A percentile compares a stretch with the other conserved stretches of the same genome.
These are phyloP conservation scores for Toxonevra muliebris DNA, from an alignment of 2,888 invertebrate genomes.

Conservation along the genomic window DNA sequence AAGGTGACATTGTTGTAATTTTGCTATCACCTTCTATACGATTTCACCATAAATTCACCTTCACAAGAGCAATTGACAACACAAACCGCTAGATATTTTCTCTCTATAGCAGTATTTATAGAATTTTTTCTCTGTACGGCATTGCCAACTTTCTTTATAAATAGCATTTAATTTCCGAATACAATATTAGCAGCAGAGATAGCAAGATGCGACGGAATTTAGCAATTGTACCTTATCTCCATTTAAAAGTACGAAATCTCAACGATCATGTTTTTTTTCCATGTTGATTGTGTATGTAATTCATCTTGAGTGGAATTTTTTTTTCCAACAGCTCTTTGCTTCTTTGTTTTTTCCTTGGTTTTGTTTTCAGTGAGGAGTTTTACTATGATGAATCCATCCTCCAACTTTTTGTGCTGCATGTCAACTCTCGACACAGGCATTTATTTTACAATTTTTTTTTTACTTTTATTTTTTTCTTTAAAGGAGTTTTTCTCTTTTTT, in stretches of 20 bases:
- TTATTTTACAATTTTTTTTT: neutral
- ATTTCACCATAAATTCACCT: too few species aligned
- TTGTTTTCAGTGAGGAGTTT: constrained; percentile 6
- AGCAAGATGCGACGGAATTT: too few species aligned
- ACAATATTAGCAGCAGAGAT: too few species aligned
- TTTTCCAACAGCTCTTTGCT: constrained; percentile 4
- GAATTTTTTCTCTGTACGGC: too few species aligned
- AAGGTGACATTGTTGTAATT: too few species aligned
- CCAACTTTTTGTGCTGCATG: neutral
- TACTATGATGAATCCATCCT: constrained; percentile 13
- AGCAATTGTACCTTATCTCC: too few species aligned
- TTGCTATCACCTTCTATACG: too few species aligned
- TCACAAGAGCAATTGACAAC: too few species aligned
- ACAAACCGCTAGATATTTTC: too few species aligned
- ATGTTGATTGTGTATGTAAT: constrained; percentile 20
- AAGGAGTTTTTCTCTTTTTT: constrained; percentile 12
- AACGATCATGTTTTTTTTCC: constrained; percentile 21
- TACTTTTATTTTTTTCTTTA: neutral
- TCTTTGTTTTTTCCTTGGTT: constrained; percentile 28
- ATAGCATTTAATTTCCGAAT: too few species aligned
- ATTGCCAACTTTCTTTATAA: too few species aligned
- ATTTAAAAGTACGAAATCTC: constrained; percentile 7
- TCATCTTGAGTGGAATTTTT: constrained; percentile 17
- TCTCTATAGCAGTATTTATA: too few species aligned
- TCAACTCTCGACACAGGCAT: constrained; percentile 3